Percentiles rank a stretch among this genome's conserved stretches.
phyloP scores from a whole-genome alignment of 2,113 vertebrate species.

The Apus apus region DNA sequence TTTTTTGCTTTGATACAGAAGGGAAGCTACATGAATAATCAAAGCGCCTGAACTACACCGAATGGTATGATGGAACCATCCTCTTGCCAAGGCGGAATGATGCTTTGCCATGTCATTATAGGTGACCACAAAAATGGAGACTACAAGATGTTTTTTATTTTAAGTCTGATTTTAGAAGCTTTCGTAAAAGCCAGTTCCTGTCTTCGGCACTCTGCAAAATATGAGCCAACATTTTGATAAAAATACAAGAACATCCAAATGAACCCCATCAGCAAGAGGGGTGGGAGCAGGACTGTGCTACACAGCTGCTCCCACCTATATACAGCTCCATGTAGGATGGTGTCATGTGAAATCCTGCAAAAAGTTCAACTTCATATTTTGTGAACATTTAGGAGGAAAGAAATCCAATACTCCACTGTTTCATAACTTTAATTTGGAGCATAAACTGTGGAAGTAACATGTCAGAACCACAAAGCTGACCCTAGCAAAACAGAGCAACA shows the following conservation, averaged over 20 bases:
- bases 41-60: accelerated
- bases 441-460: neutral
- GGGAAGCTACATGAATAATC: neutral
- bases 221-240: neutral
- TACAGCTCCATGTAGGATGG: accelerated
- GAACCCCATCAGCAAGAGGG: neutral
- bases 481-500: neutral
- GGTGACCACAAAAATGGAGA: neutral
- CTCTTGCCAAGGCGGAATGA: neutral
- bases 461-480: neutral
- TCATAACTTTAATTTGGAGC: neutral
- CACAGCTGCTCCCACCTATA: neutral
- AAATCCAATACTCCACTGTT: neutral
- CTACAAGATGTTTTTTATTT: slow-evolving; percentile 33
- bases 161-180: slow-evolving; percentile 36
- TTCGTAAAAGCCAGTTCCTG: neutral
- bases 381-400: neutral
- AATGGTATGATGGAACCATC: neutral
- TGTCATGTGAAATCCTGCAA: neutral
- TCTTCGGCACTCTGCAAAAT: neutral
- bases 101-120: neutral
- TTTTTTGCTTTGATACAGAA: neutral
- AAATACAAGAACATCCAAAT: neutral
- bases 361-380: neutral
- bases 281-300: neutral